Evolutionary conservation across 1,140 invertebrate genomes (phyloP), one percentile per base, ranked within the genome.

Genomic region (Panagrolaimus sp.): DNA sequence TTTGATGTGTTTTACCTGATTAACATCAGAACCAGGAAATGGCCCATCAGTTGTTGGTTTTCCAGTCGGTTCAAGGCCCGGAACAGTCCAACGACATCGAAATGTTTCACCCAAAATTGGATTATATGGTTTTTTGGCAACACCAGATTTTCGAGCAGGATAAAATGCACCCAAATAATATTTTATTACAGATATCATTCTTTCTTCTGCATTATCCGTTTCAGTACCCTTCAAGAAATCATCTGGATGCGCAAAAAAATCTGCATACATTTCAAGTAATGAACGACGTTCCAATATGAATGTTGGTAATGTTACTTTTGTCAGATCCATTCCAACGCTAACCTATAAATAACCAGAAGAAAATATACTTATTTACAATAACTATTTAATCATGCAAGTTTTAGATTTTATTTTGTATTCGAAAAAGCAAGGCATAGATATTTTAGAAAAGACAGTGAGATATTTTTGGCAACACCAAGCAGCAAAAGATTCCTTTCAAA

Each of bases 111-210:
- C 87, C 43, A 87, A 84, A 42, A 88, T 85, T 4, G 87, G 87
- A 77, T 87, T 87, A 79, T 87, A 87, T 5, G 87, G 87, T 69
- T 87, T 88, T 73, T 87, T 87, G 14, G 86, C 86, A 47, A 86
- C 82, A 25, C 85, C 84, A 65, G 85, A 85, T 83, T 87, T 85
- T 69, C 86, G 74, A n/a, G 84, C 85, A 42, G 83, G 83, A 74
- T 87, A 86, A 68, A 87, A 86, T 9, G 86, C 85, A 23, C 84
- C 85, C 16, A 87, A 74, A 72, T 87, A 87, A 66, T 84, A 85
- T 44, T 84, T 77, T 16, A 87, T 72, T 0, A 86, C 83, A 43
- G 83, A 80, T 65, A 86, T 75, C 76, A 87, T 85, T 62, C 87
- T 72, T 25, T 80, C 75, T 74, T 87, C 85, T 16, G 85, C 79